Percentiles rank a stretch among this genome's conserved stretches.
phyloP scores from a whole-genome alignment of 1,140 invertebrate genomes.

The Zaprionus capensis region DNA sequence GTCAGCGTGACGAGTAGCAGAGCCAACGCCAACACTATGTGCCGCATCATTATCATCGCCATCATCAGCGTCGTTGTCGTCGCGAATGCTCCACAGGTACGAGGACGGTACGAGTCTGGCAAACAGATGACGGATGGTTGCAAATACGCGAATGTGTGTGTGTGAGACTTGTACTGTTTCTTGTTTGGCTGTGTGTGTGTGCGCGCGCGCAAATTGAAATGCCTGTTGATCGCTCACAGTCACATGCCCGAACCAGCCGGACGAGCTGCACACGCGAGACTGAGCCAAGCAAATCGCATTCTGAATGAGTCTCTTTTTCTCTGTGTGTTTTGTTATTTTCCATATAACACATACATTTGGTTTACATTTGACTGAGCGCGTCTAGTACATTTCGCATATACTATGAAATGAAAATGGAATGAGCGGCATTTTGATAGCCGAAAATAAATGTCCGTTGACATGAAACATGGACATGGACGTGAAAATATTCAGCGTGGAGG shows the following conservation, averaged over 20 bases:
- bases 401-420: conserved; percentile 39
- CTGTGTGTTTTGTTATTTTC: conserved; percentile 34
- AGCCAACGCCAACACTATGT: conserved; percentile 50
- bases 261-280: conserved; percentile 72
- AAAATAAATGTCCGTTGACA: conserved; percentile 53
- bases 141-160: background rate
- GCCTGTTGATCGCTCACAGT: conserved; percentile 39
- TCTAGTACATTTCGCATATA: conserved; percentile 17
- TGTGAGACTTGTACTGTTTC: background rate
- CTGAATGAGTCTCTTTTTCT: conserved; percentile 51
- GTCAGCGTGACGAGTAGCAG: conserved; percentile 63
- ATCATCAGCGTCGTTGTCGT: conserved; percentile 7
- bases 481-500: conserved; percentile 35
- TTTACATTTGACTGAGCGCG: conserved; percentile 46
- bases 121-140: conserved; percentile 30
- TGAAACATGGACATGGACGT: conserved; percentile 42
- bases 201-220: conserved; percentile 3
- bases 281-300: conserved; percentile 70
- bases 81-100: background rate
- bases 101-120: conserved; percentile 19
- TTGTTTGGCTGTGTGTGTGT: background rate
- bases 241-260: conserved; percentile 57
- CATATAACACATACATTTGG: conserved; percentile 54
- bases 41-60: conserved; percentile 40
- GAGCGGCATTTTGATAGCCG: conserved; percentile 52